A percentile compares a stretch with the other conserved stretches of the same genome.
phyloP scores from a whole-genome alignment of 1,140 invertebrate species.

The Polyergus mexicanus region DNA sequence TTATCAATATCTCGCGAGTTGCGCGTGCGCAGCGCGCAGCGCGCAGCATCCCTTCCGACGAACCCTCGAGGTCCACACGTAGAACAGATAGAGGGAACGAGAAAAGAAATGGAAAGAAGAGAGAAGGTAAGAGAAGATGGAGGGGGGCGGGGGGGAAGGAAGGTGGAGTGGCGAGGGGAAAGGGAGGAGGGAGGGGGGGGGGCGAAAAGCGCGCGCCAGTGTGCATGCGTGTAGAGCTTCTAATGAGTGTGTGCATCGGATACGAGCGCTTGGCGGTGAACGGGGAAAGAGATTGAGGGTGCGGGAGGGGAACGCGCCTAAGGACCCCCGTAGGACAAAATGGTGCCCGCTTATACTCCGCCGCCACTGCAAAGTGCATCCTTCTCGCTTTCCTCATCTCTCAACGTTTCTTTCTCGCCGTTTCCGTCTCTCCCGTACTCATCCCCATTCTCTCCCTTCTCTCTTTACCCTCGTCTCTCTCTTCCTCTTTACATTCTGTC shows the following conservation, averaged over 20 bases:
- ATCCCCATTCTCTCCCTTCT: not conserved
- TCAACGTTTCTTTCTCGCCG: constrained; percentile 34
- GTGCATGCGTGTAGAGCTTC: constrained; percentile 72
- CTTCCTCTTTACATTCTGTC: not conserved
- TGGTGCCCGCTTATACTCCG: constrained; percentile 84
- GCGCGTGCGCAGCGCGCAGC: constrained; percentile 83
- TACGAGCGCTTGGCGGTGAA: constrained; percentile 70
- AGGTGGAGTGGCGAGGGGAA: not conserved
- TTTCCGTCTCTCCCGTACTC: not conserved
- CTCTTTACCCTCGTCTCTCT: not conserved
- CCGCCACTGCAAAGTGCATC: constrained; percentile 82
- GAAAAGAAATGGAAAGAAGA: constrained; percentile 44
- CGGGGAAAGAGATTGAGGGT: constrained; percentile 45
- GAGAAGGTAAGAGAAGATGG: not conserved
- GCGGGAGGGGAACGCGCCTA: constrained; percentile 75
- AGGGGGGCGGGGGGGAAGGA: not conserved
- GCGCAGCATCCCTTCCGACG: constrained; percentile 83
- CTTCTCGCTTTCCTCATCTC: constrained; percentile 72
- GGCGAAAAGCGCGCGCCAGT: constrained; percentile 46
- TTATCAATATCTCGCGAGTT: constrained; percentile 85
- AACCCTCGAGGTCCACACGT: constrained; percentile 76
- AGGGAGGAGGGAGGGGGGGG: not conserved
- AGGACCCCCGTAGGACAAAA: constrained; percentile 85
- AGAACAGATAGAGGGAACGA: constrained; percentile 67
- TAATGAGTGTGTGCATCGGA: constrained; percentile 80